Base-by-base conservation (phyloP, 2,113 vertebrate species). In the Nothoprocta perdicaria region DNA sequence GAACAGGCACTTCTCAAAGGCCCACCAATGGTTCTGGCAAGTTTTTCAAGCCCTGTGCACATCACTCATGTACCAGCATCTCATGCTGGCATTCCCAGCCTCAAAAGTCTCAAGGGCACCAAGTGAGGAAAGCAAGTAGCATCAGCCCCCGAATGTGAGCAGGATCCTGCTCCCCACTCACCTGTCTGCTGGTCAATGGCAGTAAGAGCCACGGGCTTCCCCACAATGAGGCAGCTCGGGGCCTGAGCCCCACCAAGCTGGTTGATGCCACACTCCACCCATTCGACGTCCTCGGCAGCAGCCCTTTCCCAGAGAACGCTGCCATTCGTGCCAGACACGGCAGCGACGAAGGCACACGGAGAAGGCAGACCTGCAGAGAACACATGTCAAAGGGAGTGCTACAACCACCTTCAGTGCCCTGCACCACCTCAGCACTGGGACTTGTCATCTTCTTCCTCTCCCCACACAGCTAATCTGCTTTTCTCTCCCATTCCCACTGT, bases 301-400 rank as follows among this genome's bases (percentile, higher is more conserved):
- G 98, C 98, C 46, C 41, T 92, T 84, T 98, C 97, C 99, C 99
- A 99, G 19, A 99, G 96, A 0, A 69, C 75, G 6, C 89, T 87
- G 68, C 99, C 99, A 0, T 98, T 96, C 2, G 98, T 99, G 68
- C 99, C 99, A 0, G 98, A 98, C 81, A 98, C 96, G 0, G 98
- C 98, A 4, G 97, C 43, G 15, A 98, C 0, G 26, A 98, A 98
- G 91, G 98, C 82, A 71, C 99, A 99, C 0, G 98, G 98, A 5
- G 97, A 94, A 2, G 96, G 83, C 55, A 99, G 96, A 81, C 98
- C 99, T 99, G 97, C 4, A 75, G 61, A 86, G 61, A 72, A 45
- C 19, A 94, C 43, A 50, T 1, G 9, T 88, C 80, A 95, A 33
- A 79, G 19, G 31, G 58, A 84, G 9, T 2, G 4, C 27, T 3